Evolutionary conservation across 2,888 invertebrate genomes (phyloP).

Genomic region (Rhingia rostrata): DNA sequence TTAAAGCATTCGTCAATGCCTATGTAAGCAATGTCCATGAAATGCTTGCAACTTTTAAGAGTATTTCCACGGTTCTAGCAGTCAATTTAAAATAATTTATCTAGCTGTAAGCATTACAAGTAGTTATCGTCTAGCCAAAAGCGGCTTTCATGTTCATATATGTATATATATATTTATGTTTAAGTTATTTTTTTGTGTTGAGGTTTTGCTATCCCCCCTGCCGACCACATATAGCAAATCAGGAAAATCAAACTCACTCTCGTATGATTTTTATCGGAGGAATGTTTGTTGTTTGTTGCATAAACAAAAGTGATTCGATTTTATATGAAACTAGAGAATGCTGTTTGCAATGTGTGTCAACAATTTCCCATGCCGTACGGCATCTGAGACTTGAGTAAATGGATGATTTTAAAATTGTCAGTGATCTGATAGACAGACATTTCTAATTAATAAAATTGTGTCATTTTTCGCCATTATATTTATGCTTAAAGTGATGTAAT

Average conservation of each 20-base stretch:
- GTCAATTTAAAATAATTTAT: slow-evolving; percentile 11
- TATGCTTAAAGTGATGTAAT: too few species aligned
- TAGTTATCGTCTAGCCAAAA: slow-evolving; percentile 7
- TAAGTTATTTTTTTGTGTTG: not conserved
- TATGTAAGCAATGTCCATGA: too few species aligned
- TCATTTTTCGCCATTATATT: too few species aligned
- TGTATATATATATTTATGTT: not conserved
- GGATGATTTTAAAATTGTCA: too few species aligned
- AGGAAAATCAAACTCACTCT: slow-evolving; percentile 17
- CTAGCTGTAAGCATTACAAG: not conserved
- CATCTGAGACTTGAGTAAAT: too few species aligned
- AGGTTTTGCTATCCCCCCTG: not conserved
- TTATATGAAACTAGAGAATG: slow-evolving; percentile 4
- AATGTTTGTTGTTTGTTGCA: slow-evolving; percentile 7
- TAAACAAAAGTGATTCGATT: slow-evolving; percentile 3
- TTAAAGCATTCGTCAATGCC: too few species aligned
- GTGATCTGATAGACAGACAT: too few species aligned
- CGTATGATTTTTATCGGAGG: not conserved
- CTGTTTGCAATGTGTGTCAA: not conserved
- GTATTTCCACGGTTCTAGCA: not conserved
- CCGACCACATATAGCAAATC: slow-evolving; percentile 4
- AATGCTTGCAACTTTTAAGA: too few species aligned
- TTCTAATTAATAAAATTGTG: too few species aligned
- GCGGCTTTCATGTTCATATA: not conserved
- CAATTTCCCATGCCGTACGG: too few species aligned